Percentiles rank a stretch among this genome's conserved stretches.
Evolutionary conservation across 2,797 vertebrate genomes (phyloP).

Genomic region (Erpetoichthys calabaricus): DNA sequence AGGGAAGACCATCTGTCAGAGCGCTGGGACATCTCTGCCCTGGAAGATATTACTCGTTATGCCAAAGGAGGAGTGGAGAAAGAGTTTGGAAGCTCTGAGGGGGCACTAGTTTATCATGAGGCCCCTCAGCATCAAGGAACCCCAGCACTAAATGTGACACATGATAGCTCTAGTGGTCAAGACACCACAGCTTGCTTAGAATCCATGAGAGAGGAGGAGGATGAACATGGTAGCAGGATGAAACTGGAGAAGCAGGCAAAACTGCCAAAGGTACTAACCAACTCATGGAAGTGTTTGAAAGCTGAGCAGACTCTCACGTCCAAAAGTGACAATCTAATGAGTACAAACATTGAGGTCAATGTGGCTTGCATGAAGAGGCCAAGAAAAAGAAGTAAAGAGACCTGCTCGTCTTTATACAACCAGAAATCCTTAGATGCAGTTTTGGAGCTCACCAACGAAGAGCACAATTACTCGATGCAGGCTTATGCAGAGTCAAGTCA

Average conservation of each 20-base stretch:
- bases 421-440: constrained; percentile 10
- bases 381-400: not conserved
- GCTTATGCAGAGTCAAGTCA: constrained; percentile 21
- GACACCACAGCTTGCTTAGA: constrained; percentile 10
- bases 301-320: not conserved
- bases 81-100: constrained; percentile 38
- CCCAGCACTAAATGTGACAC: not conserved
- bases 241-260: not conserved
- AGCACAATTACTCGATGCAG: constrained; percentile 54
- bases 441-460: constrained; percentile 45
- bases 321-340: too few species aligned
- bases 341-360: too few species aligned
- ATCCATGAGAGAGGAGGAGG: constrained; percentile 33
- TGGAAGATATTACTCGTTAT: constrained; percentile 53
- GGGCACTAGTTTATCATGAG: constrained; percentile 35
- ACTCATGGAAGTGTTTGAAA: constrained; percentile 8
- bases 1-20: constrained; percentile 46
- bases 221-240: constrained; percentile 20
- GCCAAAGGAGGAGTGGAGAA: constrained; percentile 42
- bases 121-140: not conserved
- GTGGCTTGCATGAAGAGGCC: too few species aligned
- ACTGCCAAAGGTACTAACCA: not conserved
- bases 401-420: not conserved
- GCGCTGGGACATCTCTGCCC: constrained; percentile 49
- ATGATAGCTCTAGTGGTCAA: not conserved